Conservation (phyloP, 2,797 vertebrate species). For the Cyprinodon diabolis region DNA sequence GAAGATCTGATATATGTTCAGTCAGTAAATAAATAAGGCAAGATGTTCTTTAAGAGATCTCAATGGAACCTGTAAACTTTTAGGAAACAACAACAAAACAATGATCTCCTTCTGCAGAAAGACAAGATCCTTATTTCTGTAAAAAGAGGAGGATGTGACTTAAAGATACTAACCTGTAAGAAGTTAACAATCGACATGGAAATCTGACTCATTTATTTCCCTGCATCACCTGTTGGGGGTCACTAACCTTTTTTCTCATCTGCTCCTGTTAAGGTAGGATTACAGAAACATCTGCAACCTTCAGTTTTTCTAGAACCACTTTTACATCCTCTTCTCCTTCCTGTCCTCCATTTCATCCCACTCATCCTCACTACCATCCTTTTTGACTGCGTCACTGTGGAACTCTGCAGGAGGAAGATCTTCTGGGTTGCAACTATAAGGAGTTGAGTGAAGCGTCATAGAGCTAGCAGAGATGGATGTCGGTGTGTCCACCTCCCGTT, state of each 20-base stretch:
- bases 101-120: slow-evolving; percentile 17
- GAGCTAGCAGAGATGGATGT: slow-evolving; percentile 70
- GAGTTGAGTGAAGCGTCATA: slow-evolving; percentile 43
- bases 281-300: background rate
- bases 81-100: slow-evolving; percentile 71
- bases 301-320: background rate
- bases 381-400: background rate
- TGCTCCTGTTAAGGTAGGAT: background rate
- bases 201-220: background rate
- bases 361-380: slow-evolving; percentile 33
- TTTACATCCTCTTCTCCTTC: slow-evolving; percentile 41
- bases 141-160: background rate
- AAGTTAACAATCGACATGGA: background rate
- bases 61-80: slow-evolving; percentile 54
- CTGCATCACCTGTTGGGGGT: background rate
- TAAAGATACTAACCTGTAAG: background rate
- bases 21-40: slow-evolving; percentile 45
- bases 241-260: background rate
- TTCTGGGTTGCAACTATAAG: slow-evolving; percentile 31
- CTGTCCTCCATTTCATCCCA: slow-evolving; percentile 23
- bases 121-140: slow-evolving; percentile 15
- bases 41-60: slow-evolving; percentile 28
- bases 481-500: slow-evolving; percentile 42
- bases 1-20: background rate
- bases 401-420: slow-evolving; percentile 7